phyloP scores from a whole-genome alignment of 2,797 vertebrate species.

The Denticeps clupeoides region DNA sequence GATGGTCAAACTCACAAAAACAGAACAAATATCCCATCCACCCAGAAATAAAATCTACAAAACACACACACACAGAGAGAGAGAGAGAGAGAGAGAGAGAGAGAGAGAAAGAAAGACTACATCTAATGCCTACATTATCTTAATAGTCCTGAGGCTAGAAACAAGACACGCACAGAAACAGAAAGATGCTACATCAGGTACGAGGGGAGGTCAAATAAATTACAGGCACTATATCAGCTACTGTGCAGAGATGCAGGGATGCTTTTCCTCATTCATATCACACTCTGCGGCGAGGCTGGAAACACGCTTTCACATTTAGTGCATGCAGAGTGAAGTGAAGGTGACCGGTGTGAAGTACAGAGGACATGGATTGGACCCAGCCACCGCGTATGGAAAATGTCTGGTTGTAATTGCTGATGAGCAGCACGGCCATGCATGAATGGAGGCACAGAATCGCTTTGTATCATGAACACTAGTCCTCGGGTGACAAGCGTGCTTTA shows the following conservation, averaged over 20 bases:
- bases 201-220: neutral
- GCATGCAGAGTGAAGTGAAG: neutral
- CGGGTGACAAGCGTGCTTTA: neutral
- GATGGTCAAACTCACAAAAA: constrained; percentile 27
- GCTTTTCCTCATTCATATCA: constrained; percentile 10
- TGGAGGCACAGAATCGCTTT: neutral
- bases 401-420: neutral
- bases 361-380: too few relatives aligned
- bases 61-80: constrained; percentile 45
- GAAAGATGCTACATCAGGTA: constrained; percentile 22
- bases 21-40: constrained; percentile 12
- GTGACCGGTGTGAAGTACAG: too few relatives aligned
- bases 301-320: neutral
- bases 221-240: neutral
- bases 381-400: neutral
- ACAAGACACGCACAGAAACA: constrained; percentile 9
- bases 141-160: constrained; percentile 1
- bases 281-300: neutral
- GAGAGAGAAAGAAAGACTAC: constrained; percentile 7
- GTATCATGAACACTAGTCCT: neutral
- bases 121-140: too few relatives aligned
- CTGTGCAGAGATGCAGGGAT: constrained; percentile 40
- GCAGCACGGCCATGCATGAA: too few relatives aligned
- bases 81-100: constrained; percentile 26
- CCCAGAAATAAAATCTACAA: constrained; percentile 21